Base-by-base conservation (phyloP, 2,888 invertebrate species). In the Caenorhabditis afra region DNA sequence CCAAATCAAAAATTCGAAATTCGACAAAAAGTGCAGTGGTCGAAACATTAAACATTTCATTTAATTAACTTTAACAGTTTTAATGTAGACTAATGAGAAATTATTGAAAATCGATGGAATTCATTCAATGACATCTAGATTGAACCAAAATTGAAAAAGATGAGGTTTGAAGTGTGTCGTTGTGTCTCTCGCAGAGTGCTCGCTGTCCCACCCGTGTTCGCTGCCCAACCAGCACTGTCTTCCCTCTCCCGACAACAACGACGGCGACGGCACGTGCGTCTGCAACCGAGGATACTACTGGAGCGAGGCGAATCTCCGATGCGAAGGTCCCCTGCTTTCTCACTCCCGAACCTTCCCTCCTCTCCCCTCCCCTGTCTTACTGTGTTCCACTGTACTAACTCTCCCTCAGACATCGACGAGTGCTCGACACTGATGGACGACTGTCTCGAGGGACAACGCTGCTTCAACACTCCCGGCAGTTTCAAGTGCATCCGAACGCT, bases 401-500 rank as follows among this genome's bases (percentile, higher is more conserved):
- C 29, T 20, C 20, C 29, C 50, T 10, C 64, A 90, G 90, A 90
- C 67, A 83, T 90, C 44, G 89, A 90, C 67, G 90, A 90, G 61
- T 90, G 90, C 68, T 70, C 85, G 14, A 85, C 89, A 20, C 75
- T 87, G 49, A 84, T 84, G 78, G 89, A 90, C 78, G 87, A 87
- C 58, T 87, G 87, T 73, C 64, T 87, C 18, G 87, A 86, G 64
- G 79, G 85, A 8, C 90, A 90, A 73, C 84, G 90, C 10, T 90
- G 90, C 78, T 67, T 90, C 50, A 90, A 90, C 71, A 87, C 85
- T 8, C 87, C 88, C 8, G 90, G 97, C 0, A 95, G 95, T 0
- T 88, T 82, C 90, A 93, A 94, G 22, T 97, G 97, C 90, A 94
- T 95, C 44, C 92, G 96, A 55, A 94, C 94, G 41, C 93, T 94